These are phyloP conservation scores for Carduelis carduelis DNA, from an alignment of 2,797 vertebrate genomes.

Conservation along the genomic window DNA sequence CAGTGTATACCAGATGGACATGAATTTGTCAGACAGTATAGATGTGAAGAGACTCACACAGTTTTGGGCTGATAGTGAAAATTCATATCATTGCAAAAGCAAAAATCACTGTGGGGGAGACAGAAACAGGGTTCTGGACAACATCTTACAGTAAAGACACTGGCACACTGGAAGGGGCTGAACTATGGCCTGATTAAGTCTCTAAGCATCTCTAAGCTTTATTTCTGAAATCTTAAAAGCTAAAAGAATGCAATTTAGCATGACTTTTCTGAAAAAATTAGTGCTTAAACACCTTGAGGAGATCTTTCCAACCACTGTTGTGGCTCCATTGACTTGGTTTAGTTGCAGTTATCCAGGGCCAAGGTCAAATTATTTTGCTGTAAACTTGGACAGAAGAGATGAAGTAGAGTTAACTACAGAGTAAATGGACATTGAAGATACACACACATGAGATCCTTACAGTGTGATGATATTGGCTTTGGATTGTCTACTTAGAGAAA, in stretches of 20 bases:
- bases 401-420: neutral
- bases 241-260: neutral
- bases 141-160: neutral
- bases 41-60: neutral
- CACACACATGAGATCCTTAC: rapidly evolving
- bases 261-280: neutral
- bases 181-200: neutral
- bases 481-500: neutral
- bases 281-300: neutral
- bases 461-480: neutral
- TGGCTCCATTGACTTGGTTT: neutral
- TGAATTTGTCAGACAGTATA: neutral
- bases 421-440: neutral
- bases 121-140: neutral
- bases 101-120: neutral
- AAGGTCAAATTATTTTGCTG: neutral
- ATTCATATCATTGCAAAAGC: neutral
- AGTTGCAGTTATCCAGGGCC: neutral
- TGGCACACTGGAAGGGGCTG: neutral
- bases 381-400: neutral
- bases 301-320: rapidly evolving
- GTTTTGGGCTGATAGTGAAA: neutral
- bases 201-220: neutral
- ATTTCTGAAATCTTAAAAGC: neutral
- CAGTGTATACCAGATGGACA: neutral